Conservation (phyloP, 2,113 vertebrate genomes). For the Ctenomys sociabilis region DNA sequence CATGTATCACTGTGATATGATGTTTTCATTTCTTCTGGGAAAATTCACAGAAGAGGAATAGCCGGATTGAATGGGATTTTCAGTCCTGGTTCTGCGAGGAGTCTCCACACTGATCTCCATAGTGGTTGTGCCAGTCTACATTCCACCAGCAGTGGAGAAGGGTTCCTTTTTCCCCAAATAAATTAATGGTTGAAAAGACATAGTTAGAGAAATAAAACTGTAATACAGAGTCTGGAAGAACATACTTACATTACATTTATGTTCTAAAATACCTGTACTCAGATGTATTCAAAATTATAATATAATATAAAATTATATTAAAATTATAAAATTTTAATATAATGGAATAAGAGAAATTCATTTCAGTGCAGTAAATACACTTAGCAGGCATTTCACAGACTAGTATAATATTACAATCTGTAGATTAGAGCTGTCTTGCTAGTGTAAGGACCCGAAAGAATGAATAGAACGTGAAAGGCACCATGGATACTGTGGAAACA, state of each 20-base stretch:
- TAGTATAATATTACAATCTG: background rate
- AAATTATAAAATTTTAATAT: background rate
- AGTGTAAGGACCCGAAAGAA: no score
- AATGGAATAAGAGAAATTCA: background rate
- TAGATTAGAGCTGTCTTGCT: background rate
- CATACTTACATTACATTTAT: background rate
- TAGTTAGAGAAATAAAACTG: background rate
- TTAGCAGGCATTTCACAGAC: background rate
- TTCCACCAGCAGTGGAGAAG: no score
- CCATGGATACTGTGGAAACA: no score
- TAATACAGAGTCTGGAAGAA: background rate
- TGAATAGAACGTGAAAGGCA: no score
- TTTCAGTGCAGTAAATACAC: background rate
- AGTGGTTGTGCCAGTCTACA: no score
- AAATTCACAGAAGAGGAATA: no score
- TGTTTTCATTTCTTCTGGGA: no score
- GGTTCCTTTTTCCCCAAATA: background rate
- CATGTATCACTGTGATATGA: no score
- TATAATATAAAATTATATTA: background rate
- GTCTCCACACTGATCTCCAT: no score
- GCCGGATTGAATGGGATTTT: no score
- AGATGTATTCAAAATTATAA: background rate
- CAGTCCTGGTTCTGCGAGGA: no score
- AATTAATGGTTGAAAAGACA: background rate
- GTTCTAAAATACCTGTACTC: background rate